A percentile compares a stretch with the other conserved stretches of the same genome.
Conservation (phyloP, 2,797 vertebrate genomes). For the Galagoides demidoff region DNA sequence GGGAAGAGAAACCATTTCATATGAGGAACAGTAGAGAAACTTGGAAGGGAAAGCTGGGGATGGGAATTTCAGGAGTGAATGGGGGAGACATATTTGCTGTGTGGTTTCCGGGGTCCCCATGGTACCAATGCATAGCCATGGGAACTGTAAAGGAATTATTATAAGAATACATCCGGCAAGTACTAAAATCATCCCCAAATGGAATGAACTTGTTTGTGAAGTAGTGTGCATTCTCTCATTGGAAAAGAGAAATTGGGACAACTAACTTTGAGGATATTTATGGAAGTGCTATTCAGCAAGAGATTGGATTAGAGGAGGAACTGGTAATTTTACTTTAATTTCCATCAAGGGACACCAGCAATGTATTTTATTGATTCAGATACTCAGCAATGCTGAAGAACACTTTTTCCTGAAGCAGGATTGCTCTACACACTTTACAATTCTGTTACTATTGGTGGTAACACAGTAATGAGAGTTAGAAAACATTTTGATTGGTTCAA, state of each 20-base stretch:
- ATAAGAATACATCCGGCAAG: neutral
- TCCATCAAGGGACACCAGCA: neutral
- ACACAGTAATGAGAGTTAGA: constrained; percentile 31
- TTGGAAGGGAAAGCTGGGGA: neutral
- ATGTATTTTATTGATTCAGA: constrained; percentile 33
- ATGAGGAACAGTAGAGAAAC: neutral
- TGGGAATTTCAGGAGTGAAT: neutral
- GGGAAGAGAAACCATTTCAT: neutral
- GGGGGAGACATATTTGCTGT: neutral
- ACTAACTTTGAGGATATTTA: neutral
- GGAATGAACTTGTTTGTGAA: neutral
- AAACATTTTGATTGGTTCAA: constrained; percentile 12
- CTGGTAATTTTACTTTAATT: constrained; percentile 54
- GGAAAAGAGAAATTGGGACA: neutral
- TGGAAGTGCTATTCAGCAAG: neutral
- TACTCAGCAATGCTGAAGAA: neutral
- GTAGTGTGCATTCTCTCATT: neutral
- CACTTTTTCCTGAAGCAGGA: neutral
- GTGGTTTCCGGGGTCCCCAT: neutral
- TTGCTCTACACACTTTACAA: neutral
- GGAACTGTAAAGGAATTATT: neutral
- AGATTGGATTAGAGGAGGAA: neutral
- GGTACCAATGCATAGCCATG: neutral
- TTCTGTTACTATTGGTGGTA: neutral
- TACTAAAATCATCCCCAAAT: constrained; percentile 6